Conservation (phyloP, 2,113 vertebrate genomes). For the Vidua macroura region DNA sequence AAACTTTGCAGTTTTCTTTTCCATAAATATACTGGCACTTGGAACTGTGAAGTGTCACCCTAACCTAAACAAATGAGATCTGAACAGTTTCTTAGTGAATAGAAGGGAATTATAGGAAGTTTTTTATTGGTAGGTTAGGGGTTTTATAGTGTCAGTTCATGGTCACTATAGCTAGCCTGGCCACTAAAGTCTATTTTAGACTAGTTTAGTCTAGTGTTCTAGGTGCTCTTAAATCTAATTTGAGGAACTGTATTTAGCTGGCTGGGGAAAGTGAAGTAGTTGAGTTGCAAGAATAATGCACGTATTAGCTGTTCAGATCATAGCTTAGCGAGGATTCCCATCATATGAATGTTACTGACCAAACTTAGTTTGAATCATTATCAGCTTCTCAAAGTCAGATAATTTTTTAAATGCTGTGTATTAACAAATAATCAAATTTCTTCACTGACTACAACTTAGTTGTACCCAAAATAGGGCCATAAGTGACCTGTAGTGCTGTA, state of each 20-base stretch:
- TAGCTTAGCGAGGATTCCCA: not conserved
- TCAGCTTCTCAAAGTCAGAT: not conserved
- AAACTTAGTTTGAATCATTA: not conserved
- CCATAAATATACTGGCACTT: not conserved
- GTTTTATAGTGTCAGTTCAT: not conserved
- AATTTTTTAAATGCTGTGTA: not conserved
- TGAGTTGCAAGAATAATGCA: conserved; percentile 49
- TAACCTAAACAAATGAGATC: not conserved
- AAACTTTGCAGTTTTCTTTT: not conserved
- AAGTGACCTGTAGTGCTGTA: not conserved
- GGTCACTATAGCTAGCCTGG: not conserved
- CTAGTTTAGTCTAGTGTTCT: not conserved
- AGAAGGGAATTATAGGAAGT: not conserved
- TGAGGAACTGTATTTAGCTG: not conserved
- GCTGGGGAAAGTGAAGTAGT: conserved; percentile 3
- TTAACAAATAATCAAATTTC: not conserved
- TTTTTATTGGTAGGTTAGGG: not conserved
- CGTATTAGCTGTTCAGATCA: not conserved
- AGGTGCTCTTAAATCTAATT: conserved; percentile 12
- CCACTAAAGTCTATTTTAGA: not conserved
- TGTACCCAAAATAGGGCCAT: not conserved
- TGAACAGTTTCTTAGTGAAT: not conserved
- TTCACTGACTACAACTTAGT: not conserved
- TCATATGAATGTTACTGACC: not conserved
- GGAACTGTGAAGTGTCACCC: not conserved